Evolutionary conservation across 2,113 vertebrate genomes (phyloP), one percentile per base, ranked within the genome.

Genomic region (Neoarius graeffei): DNA sequence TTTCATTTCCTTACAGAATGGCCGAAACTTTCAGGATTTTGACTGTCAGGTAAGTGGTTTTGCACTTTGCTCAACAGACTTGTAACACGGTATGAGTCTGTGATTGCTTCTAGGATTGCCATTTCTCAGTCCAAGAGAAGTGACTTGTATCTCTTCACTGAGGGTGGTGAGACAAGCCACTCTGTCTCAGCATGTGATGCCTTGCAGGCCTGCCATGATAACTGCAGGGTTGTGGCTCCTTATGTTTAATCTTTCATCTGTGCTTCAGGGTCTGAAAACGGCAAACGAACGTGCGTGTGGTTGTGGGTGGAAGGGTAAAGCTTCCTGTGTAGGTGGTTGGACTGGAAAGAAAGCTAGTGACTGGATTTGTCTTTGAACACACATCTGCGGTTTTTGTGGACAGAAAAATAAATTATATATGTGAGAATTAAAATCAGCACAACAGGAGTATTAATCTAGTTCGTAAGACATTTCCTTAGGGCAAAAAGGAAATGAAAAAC

Each of bases 21-120:
- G 96, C 89, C 94, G 96, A 88, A 98, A 97, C 91, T 97, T 98
- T 90, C 98, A 99, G 95, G 98, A 99, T 92, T 98, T 99, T 56
- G 96, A 99, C 92, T 98, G 97, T 91, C 97, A 98, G 96, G 98
- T 98, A 94, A 96, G 96, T 85, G 25, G 20, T 15, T 23, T 35
- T 48, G 3, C 7, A 15, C 19, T 35, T 85, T 57, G 48, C 0
- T 57, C 8, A 20, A 20, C 15, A 80, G 52, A 56, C n/a, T 2
- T 15, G 48, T n/a, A n/a, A 54, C 20, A 52, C n/a, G 23, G 23
- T 27, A 56, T 1, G 13, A 77, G 25, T 25, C 1, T 77, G 10
- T 54, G 48, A 52, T n/a, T 54, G 48, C 48, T 54, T 74, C 15
- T 7, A 48, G 15, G 30, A 19, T 23, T 30, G 13, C 5, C 20